phyloP scores from a whole-genome alignment of 2,797 vertebrate genomes.

The Cheirogaleus major region DNA sequence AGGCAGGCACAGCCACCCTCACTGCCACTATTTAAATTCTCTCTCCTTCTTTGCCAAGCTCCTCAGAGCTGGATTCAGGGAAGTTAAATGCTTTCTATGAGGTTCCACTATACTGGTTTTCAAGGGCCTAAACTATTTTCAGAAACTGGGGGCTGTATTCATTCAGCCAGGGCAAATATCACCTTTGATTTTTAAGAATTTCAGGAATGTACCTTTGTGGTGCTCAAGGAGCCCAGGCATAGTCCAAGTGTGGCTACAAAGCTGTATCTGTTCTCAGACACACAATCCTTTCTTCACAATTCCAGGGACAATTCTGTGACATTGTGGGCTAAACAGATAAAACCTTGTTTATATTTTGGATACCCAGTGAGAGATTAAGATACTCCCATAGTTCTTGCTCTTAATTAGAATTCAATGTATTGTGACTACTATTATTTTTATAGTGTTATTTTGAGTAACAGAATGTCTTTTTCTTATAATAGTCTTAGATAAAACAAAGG shows the following conservation, averaged over 20 bases:
- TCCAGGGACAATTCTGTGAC: not conserved
- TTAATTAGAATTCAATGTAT: not conserved
- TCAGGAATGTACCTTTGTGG: not conserved
- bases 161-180: not conserved
- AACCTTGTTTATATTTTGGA: not conserved
- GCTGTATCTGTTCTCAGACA: not conserved
- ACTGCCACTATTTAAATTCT: not conserved
- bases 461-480: not conserved
- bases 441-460: not conserved
- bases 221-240: not conserved
- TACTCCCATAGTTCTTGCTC: not conserved
- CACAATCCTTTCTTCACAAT: not conserved
- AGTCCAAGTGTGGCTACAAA: not conserved
- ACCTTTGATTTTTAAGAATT: not conserved
- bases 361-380: not conserved
- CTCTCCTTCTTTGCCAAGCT: not conserved
- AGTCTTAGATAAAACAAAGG: not conserved
- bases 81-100: not conserved
- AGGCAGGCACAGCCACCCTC: not conserved
- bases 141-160: not conserved
- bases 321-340: not conserved
- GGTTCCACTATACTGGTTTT: not conserved
- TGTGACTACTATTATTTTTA: not conserved
- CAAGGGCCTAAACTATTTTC: not conserved
- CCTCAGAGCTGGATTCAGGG: not conserved